Percentiles rank a stretch among this genome's conserved stretches.
Conservation (phyloP, 2,888 invertebrate species). For the Magallana nippona region DNA sequence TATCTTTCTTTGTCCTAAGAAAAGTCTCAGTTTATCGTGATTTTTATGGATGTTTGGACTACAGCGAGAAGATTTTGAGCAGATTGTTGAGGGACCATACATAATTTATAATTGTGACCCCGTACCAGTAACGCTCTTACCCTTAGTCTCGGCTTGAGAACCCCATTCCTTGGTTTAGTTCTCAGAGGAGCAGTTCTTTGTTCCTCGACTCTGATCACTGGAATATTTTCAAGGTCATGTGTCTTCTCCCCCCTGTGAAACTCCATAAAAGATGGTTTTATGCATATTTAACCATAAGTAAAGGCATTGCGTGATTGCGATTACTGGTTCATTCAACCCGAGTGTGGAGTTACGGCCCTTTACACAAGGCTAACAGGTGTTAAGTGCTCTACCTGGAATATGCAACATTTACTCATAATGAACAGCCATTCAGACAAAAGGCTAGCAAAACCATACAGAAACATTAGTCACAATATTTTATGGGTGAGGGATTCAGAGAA, state of each 20-base stretch:
- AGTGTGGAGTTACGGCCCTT: conserved; percentile 13
- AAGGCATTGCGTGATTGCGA: conserved; percentile 19
- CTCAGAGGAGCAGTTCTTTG: not conserved
- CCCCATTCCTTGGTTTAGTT: conserved; percentile 6
- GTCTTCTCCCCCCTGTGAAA: not conserved
- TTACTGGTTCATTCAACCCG: conserved; percentile 5
- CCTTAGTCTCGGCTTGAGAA: not conserved
- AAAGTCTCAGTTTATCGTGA: not conserved
- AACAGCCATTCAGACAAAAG: not conserved
- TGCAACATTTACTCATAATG: conserved; percentile 16
- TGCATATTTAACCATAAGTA: conserved; percentile 21
- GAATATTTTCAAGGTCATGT: conserved; percentile 17
- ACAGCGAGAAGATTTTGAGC: not conserved
- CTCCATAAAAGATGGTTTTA: conserved; percentile 14
- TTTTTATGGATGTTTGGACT: not conserved
- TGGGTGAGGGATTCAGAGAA: conserved; percentile 13
- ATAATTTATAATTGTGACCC: not conserved
- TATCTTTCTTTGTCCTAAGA: not conserved
- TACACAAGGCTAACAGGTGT: conserved; percentile 13
- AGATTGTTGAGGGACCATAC: not conserved
- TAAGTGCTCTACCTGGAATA: not conserved
- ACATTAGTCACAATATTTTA: conserved; percentile 18
- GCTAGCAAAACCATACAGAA: not conserved
- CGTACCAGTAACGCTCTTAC: too few species aligned
- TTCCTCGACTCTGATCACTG: not conserved